phyloP scores from a whole-genome alignment of 2,113 vertebrate species.

The Rutilus rutilus region DNA sequence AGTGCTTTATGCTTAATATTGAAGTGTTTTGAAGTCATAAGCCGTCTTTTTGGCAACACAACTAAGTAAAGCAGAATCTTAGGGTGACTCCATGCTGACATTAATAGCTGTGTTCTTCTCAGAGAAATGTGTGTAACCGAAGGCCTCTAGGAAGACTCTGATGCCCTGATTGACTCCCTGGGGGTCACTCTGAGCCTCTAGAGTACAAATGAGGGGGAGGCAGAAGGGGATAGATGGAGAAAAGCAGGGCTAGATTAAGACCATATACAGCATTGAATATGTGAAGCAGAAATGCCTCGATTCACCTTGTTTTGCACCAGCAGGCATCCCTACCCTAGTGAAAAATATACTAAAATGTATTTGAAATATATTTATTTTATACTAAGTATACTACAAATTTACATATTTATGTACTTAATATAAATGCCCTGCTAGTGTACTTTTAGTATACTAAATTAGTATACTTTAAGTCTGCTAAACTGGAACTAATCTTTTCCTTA shows the following conservation, averaged over 20 bases:
- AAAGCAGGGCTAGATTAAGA: constrained; percentile 26
- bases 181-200: constrained; percentile 43
- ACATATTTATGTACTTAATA: too few relatives aligned
- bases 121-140: constrained; percentile 52
- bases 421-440: too few relatives aligned
- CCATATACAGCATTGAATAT: constrained; percentile 19
- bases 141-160: constrained; percentile 43
- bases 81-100: constrained; percentile 25
- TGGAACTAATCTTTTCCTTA: too few relatives aligned
- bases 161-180: constrained; percentile 34
- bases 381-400: too few relatives aligned
- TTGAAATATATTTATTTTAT: too few relatives aligned
- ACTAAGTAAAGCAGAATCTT: constrained; percentile 33
- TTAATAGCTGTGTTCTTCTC: constrained; percentile 50
- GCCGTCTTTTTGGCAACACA: constrained; percentile 40
- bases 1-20: constrained; percentile 2
- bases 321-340: neutral
- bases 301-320: constrained; percentile 43
- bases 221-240: neutral
- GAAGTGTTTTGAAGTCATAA: constrained; percentile 34
- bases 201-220: constrained; percentile 35
- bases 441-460: too few relatives aligned
- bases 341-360: too few relatives aligned
- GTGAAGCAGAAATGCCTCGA: constrained; percentile 1
- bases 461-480: too few relatives aligned